Conservation (phyloP, 1,140 invertebrate genomes). For the Pseudachorutes palmiensis region DNA sequence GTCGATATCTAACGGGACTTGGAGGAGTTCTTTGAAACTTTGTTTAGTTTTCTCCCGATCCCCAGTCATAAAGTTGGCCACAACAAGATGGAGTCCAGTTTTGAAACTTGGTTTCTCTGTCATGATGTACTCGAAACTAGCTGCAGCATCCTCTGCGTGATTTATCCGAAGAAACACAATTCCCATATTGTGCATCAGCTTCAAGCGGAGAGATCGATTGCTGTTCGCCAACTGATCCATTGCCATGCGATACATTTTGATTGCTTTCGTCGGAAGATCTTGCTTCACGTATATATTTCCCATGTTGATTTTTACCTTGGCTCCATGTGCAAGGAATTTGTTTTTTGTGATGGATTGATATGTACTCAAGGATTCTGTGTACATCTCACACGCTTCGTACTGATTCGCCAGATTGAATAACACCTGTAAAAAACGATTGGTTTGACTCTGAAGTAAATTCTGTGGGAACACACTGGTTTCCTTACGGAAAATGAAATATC, state of each 20-base stretch:
- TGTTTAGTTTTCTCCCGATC: constrained; percentile 92
- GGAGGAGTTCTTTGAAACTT: constrained; percentile 80
- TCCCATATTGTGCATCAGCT: constrained; percentile 98
- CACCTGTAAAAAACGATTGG: constrained; percentile 54
- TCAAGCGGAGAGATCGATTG: constrained; percentile 80
- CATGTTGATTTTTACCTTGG: constrained; percentile 93
- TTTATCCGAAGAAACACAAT: constrained; percentile 91
- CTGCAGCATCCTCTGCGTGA: constrained; percentile 88
- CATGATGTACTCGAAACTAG: constrained; percentile 97
- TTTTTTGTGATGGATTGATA: constrained; percentile 85
- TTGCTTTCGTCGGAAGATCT: constrained; percentile 86
- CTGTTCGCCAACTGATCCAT: constrained; percentile 87
- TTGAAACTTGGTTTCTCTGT: constrained; percentile 84
- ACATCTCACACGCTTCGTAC: constrained; percentile 88
- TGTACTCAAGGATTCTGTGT: constrained; percentile 79
- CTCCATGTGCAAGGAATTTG: constrained; percentile 74
- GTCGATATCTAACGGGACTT: constrained; percentile 73
- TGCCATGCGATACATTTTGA: constrained; percentile 97
- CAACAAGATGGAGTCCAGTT: constrained; percentile 75
- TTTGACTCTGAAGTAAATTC: constrained; percentile 12
- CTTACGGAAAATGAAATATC: constrained; percentile 87
- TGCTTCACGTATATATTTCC: constrained; percentile 95
- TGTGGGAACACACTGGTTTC: constrained; percentile 17
- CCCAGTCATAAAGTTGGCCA: constrained; percentile 87
- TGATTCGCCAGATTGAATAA: constrained; percentile 89